Conservation (phyloP, 2,888 invertebrate genomes). For the Lamproptera curius region DNA sequence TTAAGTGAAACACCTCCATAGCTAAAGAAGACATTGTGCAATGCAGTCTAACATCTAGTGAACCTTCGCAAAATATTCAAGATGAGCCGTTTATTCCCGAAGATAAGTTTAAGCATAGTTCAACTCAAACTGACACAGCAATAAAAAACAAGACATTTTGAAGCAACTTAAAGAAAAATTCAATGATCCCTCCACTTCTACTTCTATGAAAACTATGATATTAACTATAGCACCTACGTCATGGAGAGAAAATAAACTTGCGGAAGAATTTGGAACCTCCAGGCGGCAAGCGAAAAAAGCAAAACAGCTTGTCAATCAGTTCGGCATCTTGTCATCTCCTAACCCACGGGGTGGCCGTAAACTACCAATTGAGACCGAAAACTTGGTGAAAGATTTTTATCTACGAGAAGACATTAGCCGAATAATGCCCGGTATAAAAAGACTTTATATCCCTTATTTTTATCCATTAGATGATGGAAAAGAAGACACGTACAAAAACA, state of each 20-base stretch:
- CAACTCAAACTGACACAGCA: too few relatives aligned
- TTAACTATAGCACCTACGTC: constrained; percentile 27
- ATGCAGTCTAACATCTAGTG: too few relatives aligned
- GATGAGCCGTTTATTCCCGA: too few relatives aligned
- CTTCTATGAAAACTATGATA: constrained; percentile 27
- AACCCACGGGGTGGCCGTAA: constrained; percentile 26
- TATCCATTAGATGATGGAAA: constrained; percentile 26
- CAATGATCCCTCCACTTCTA: too few relatives aligned
- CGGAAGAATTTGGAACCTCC: constrained; percentile 28
- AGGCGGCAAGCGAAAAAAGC: constrained; percentile 30
- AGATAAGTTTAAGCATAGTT: too few relatives aligned
- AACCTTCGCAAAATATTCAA: too few relatives aligned
- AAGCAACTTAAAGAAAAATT: too few relatives aligned
- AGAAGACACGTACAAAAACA: constrained; percentile 24
- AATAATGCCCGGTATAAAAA: constrained; percentile 24
- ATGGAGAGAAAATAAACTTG: constrained; percentile 29
- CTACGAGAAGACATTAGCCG: constrained; percentile 19
- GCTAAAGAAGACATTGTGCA: too few relatives aligned
- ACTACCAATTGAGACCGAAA: constrained; percentile 18
- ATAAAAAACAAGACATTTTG: too few relatives aligned
- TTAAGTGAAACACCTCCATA: too few relatives aligned
- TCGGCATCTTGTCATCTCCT: constrained; percentile 27
- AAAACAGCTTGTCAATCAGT: constrained; percentile 24
- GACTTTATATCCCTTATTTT: constrained; percentile 25
- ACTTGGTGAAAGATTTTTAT: constrained; percentile 17